Conservation (phyloP, 2,113 vertebrate species). For the Leptodactylus fuscus region DNA sequence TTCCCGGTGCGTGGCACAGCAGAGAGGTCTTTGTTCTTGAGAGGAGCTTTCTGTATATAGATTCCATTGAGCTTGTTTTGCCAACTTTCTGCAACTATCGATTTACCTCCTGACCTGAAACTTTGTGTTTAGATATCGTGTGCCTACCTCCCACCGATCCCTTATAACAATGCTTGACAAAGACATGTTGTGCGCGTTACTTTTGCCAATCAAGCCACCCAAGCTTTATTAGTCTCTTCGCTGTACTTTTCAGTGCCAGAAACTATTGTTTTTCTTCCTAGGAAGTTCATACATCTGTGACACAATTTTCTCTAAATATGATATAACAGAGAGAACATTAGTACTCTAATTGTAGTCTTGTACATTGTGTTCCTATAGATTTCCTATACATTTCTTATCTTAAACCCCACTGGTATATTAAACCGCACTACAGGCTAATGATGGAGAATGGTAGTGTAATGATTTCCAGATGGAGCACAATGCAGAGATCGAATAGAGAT, state of each 20-base stretch:
- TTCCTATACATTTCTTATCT: background rate
- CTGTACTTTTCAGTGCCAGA: background rate
- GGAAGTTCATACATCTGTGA: background rate
- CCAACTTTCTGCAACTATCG: slow-evolving; percentile 32
- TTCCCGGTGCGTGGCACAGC: slow-evolving; percentile 2
- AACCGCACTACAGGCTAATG: background rate
- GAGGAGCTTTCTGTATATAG: slow-evolving; percentile 7
- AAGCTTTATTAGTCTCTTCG: background rate
- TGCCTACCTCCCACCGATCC: background rate
- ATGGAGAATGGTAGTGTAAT: background rate
- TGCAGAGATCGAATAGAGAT: background rate
- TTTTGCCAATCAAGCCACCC: slow-evolving; percentile 12
- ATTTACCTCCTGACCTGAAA: slow-evolving; percentile 43
- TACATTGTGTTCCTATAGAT: background rate
- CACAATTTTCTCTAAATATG: background rate
- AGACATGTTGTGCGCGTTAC: background rate
- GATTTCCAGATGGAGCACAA: background rate
- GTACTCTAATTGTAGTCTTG: background rate
- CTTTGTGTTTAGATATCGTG: background rate
- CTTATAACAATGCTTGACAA: slow-evolving; percentile 27
- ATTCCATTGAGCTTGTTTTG: background rate
- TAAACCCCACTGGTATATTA: background rate
- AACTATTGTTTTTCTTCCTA: background rate
- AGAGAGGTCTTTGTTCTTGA: slow-evolving; percentile 3
- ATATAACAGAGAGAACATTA: background rate